Evolutionary conservation across 2,888 invertebrate species (phyloP).

Genomic region (Drosophila koepferae): DNA sequence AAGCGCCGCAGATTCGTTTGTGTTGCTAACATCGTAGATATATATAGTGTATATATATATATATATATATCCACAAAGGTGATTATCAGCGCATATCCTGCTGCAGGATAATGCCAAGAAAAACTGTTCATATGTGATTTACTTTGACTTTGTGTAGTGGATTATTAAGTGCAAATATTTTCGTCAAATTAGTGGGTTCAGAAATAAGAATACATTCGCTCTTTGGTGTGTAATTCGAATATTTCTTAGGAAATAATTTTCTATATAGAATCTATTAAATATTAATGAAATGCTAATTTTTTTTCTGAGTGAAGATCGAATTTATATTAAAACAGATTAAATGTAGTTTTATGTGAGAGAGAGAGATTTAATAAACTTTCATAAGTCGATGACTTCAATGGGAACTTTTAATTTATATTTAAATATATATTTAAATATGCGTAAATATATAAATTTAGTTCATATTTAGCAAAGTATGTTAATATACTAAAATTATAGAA

Average conservation of each 20-base stretch:
- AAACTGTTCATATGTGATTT: slow-evolving; percentile 21
- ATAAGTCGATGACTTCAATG: not conserved
- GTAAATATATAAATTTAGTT: too few species aligned
- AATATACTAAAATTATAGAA: too few species aligned
- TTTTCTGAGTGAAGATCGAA: not conserved
- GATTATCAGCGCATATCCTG: slow-evolving; percentile 51
- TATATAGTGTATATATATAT: slow-evolving; percentile 11
- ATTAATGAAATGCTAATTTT: not conserved
- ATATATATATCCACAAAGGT: slow-evolving; percentile 30
- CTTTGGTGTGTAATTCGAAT: not conserved
- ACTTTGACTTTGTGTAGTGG: slow-evolving; percentile 31
- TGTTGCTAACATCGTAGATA: slow-evolving; percentile 16
- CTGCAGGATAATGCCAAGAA: slow-evolving; percentile 22
- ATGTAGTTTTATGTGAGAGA: too few species aligned
- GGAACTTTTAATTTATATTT: not conserved
- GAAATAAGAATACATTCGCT: not conserved
- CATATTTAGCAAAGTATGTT: too few species aligned
- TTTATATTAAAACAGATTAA: not conserved
- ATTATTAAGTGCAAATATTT: slow-evolving; percentile 3
- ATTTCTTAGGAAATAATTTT: not conserved
- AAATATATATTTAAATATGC: not conserved
- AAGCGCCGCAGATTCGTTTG: slow-evolving; percentile 33
- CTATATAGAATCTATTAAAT: not conserved
- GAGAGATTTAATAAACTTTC: too few species aligned
- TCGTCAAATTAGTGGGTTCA: not conserved